These are phyloP conservation scores for Ameiurus melas DNA, from an alignment of 2,113 vertebrate genomes.

Conservation along the genomic window DNA sequence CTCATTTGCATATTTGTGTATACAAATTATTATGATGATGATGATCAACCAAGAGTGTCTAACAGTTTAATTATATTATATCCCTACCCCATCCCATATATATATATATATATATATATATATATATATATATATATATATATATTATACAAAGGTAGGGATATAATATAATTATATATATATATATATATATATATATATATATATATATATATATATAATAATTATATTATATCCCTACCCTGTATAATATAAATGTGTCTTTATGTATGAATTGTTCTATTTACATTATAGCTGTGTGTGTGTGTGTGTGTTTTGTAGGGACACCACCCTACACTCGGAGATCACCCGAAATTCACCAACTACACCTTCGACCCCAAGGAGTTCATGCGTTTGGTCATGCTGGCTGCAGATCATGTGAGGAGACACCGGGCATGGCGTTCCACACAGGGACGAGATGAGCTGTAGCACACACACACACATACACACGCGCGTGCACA, in stretches of 20 bases:
- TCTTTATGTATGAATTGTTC: neutral
- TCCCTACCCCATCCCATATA: neutral
- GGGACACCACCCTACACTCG: slow-evolving; percentile 96
- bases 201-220: too few relatives aligned
- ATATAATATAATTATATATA: too few relatives aligned
- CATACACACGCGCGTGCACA: neutral
- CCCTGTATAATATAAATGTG: neutral
- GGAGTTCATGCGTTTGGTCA: slow-evolving; percentile 91
- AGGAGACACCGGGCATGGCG: slow-evolving; percentile 84
- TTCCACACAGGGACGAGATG: slow-evolving; percentile 72
- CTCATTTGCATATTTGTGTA: neutral
- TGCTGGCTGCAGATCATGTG: slow-evolving; percentile 83
- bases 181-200: too few relatives aligned
- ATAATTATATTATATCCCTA: neutral
- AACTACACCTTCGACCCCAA: slow-evolving; percentile 93
- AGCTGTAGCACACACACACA: slow-evolving; percentile 73
- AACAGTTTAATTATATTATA: neutral
- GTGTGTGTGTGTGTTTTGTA: slow-evolving; percentile 58
- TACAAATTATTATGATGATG: neutral
- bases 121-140: too few relatives aligned
- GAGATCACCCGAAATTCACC: slow-evolving; percentile 96
- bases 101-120: too few relatives aligned
- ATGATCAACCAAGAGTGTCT: neutral
- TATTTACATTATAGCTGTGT: neutral
- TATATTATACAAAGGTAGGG: too few relatives aligned